Evolutionary conservation across 2,113 vertebrate species (phyloP).

Genomic region (Semicossyphus pulcher): DNA sequence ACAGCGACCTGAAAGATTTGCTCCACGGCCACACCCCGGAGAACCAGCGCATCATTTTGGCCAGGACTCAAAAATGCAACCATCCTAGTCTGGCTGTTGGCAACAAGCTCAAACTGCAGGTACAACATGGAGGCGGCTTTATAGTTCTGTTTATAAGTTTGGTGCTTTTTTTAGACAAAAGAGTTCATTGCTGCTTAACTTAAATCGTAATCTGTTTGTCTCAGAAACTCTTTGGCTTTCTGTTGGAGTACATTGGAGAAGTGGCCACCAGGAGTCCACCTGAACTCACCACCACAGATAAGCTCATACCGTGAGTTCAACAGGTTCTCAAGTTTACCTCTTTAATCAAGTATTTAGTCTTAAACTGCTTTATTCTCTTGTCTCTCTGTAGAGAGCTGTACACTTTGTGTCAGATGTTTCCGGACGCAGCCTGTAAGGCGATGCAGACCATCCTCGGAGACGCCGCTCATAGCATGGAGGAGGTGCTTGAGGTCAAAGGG

Average conservation of each 20-base stretch:
- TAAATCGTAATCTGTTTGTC: constrained; percentile 5
- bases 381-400: constrained; percentile 86
- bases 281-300: constrained; percentile 86
- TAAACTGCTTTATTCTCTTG: neutral
- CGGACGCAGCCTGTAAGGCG: constrained; percentile 83
- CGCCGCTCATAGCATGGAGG: constrained; percentile 86
- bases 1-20: constrained; percentile 82
- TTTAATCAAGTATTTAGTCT: neutral
- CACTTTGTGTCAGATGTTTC: constrained; percentile 92
- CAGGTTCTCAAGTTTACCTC: neutral
- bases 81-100: constrained; percentile 92
- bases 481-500: constrained; percentile 87
- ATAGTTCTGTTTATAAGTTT: neutral
- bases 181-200: neutral
- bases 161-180: neutral
- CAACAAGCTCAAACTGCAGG: constrained; percentile 93
- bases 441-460: constrained; percentile 87
- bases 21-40: constrained; percentile 84
- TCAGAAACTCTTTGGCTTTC: constrained; percentile 92
- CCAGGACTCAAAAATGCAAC: constrained; percentile 91
- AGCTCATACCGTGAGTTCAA: constrained; percentile 88
- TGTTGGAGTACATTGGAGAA: constrained; percentile 92
- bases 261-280: constrained; percentile 85
- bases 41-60: constrained; percentile 90
- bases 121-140: neutral